phyloP scores from a whole-genome alignment of 2,888 invertebrate genomes.

The Ligdia adustata region DNA sequence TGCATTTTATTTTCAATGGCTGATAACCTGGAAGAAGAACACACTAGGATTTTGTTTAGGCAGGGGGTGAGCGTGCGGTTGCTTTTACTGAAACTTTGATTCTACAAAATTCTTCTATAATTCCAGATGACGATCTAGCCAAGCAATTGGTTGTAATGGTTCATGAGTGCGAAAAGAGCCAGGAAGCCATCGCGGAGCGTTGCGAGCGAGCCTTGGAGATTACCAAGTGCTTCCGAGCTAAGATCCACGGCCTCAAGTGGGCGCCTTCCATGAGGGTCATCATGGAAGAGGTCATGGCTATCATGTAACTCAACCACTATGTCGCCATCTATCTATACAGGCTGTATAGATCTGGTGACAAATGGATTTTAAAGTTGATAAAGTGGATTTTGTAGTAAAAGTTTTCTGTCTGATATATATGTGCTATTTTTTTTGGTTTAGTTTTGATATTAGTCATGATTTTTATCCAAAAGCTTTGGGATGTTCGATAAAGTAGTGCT shows the following conservation, averaged over 20 bases:
- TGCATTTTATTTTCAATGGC: too few relatives aligned
- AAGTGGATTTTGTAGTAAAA: background rate
- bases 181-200: constrained; percentile 45
- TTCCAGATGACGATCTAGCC: constrained; percentile 60
- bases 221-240: constrained; percentile 69
- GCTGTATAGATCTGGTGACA: background rate
- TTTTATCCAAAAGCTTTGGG: too few relatives aligned
- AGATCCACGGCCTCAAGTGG: constrained; percentile 72
- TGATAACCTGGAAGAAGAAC: too few relatives aligned
- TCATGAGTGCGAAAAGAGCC: constrained; percentile 59
- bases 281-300: constrained; percentile 64
- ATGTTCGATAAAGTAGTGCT: too few relatives aligned
- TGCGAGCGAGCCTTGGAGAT: constrained; percentile 58
- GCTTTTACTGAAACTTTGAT: too few relatives aligned
- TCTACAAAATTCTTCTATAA: too few relatives aligned
- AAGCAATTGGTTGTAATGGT: constrained; percentile 61
- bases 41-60: too few relatives aligned
- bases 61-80: too few relatives aligned
- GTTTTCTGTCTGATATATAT: background rate
- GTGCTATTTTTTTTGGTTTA: background rate
- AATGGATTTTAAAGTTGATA: too few relatives aligned
- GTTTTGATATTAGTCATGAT: too few relatives aligned
- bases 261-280: constrained; percentile 66
- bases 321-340: too few relatives aligned
- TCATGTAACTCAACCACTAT: constrained; percentile 34